These are phyloP conservation scores for Drosophila triauraria DNA, from an alignment of 1,140 invertebrate species.

Conservation along the genomic window DNA sequence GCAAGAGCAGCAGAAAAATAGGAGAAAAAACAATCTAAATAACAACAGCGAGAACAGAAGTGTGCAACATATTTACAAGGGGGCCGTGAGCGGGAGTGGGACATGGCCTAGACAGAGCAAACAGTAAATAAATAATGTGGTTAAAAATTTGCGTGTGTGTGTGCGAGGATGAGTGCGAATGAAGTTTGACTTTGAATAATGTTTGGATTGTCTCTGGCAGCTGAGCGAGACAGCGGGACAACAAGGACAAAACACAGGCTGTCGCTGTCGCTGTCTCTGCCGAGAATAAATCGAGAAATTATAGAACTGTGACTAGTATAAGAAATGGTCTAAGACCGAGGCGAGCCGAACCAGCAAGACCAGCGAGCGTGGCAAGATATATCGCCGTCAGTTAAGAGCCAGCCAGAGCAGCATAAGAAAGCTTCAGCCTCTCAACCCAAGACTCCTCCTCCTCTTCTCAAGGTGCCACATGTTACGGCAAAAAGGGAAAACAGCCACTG, in stretches of 20 bases:
- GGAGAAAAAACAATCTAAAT: conserved; percentile 47
- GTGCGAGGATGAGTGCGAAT: conserved; percentile 66
- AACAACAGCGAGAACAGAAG: conserved; percentile 57
- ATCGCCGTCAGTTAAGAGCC: conserved; percentile 71
- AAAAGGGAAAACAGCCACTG: conserved; percentile 37
- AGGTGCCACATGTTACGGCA: conserved; percentile 72
- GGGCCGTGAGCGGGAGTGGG: neutral
- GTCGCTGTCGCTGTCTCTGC: conserved; percentile 57
- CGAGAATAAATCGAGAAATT: conserved; percentile 82
- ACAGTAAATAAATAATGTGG: conserved; percentile 84
- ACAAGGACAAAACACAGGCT: conserved; percentile 57
- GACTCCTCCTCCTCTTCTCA: conserved; percentile 28
- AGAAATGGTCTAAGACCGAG: conserved; percentile 69
- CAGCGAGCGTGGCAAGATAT: conserved; percentile 76
- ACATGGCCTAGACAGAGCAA: conserved; percentile 42
- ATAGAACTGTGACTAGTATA: conserved; percentile 83
- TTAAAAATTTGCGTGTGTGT: conserved; percentile 69
- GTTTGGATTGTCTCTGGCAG: conserved; percentile 82
- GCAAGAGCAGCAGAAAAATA: conserved; percentile 8
- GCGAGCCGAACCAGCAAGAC: conserved; percentile 1
- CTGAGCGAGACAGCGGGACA: conserved; percentile 54
- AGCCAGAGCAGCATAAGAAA: conserved; percentile 31
- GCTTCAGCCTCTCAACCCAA: conserved; percentile 29
- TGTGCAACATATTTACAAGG: conserved; percentile 76
- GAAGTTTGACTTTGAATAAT: conserved; percentile 84